Conservation (phyloP, 2,888 invertebrate genomes). For the Ryuthela nishihirai region DNA sequence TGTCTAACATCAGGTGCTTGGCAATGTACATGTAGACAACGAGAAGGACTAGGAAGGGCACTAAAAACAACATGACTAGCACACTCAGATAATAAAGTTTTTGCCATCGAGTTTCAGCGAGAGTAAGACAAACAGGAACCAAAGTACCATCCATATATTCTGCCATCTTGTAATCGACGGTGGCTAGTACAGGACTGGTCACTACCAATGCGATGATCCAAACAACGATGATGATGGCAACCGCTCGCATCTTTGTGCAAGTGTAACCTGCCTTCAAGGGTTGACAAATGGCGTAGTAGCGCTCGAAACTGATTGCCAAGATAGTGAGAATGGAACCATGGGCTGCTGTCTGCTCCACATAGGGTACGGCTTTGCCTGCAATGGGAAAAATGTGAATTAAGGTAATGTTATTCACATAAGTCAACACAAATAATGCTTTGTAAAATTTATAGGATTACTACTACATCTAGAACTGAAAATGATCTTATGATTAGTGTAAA, state of each 20-base stretch:
- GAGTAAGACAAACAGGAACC: constrained; percentile 75
- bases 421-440: no score
- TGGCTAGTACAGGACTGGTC: constrained; percentile 70
- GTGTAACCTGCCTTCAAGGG: constrained; percentile 67
- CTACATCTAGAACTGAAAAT: no score
- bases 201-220: constrained; percentile 50
- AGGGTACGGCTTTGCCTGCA: constrained; percentile 85
- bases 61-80: constrained; percentile 76
- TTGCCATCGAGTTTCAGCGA: constrained; percentile 71
- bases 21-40: constrained; percentile 81
- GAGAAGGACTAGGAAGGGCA: constrained; percentile 75
- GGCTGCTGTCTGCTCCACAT: constrained; percentile 85
- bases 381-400: no score
- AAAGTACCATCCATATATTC: constrained; percentile 67
- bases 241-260: constrained; percentile 49
- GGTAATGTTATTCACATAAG: no score
- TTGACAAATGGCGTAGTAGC: constrained; percentile 83
- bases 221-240: constrained; percentile 48
- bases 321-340: constrained; percentile 91
- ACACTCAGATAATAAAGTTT: constrained; percentile 74
- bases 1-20: constrained; percentile 70
- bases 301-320: constrained; percentile 87
- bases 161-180: constrained; percentile 64
- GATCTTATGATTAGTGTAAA: no score
- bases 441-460: no score